phyloP scores from a whole-genome alignment of 2,113 vertebrate species.

The Excalfactoria chinensis region DNA sequence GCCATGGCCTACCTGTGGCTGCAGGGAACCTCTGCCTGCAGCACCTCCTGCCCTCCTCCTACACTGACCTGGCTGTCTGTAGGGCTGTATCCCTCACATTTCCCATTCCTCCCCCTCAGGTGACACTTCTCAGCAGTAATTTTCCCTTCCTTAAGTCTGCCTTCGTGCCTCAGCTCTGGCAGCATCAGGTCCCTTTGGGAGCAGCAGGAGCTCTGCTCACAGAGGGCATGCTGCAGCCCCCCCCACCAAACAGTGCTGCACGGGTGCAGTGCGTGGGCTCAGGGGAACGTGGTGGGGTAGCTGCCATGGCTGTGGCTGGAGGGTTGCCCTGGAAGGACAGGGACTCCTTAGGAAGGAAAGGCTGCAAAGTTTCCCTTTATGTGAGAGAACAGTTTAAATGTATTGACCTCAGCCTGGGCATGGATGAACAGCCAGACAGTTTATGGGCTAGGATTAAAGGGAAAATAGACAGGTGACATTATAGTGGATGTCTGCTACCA shows the following conservation, averaged over 20 bases:
- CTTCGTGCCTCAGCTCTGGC: neutral
- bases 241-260: neutral
- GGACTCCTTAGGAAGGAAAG: neutral
- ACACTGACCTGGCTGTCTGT: neutral
- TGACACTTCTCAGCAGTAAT: neutral
- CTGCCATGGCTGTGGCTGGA: neutral
- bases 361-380: neutral
- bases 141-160: neutral
- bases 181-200: neutral
- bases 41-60: neutral
- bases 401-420: neutral
- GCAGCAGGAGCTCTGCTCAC: too few relatives aligned
- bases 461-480: neutral
- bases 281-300: neutral
- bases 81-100: neutral
- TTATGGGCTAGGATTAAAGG: neutral
- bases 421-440: neutral
- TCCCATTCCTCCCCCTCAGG: neutral
- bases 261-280: neutral
- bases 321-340: neutral
- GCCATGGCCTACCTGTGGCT: neutral
- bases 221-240: too few relatives aligned
- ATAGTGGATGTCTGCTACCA: neutral
- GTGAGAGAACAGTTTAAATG: neutral
- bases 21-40: neutral